Base-by-base conservation (phyloP, 2,888 invertebrate genomes). In the Campoplex capitator region DNA sequence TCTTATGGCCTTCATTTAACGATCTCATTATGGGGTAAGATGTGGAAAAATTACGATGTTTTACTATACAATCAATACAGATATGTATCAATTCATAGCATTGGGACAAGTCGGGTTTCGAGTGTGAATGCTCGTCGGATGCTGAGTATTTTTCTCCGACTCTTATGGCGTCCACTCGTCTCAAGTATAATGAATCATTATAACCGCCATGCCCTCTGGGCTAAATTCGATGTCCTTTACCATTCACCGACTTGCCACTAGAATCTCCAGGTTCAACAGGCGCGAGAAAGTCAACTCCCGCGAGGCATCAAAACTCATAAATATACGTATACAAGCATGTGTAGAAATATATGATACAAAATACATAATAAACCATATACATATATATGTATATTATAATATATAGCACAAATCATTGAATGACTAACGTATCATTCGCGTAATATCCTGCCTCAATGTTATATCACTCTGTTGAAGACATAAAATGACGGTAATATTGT, bases 271-370 rank as follows among this genome's bases (percentile, higher is more conserved):
- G 70, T 45, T 67, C 38, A 35, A 42, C 70, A 45, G 74, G 74
- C 83, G 83, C 83, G 83, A 83, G 86, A 86, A 86, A 86, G 86
- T 86, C 83, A 80, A 83, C 65, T 86, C 78, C 54, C 83, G 79
- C 65, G 79, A 83, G 86, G 86, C 86, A 83, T 79, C 83, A 54
- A 75, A 67, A 38, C 13, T 70, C 70, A 56, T 70, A 79, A 45
- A 58, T 54, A 32, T 38, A 48, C 38, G 13, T 32, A 77, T 18
- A 35, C 42, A 42, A 1, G 28, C 11, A 54, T 73, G 38, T 28
- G 11, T 18, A 9, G 8, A 56, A 8, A 42, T 6, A 42, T 42
- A 8, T 23, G 9, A 42, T 58, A 58, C 58, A 58, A 9, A 62
- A 32, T 62, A 62, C 32, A 62, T 58, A 13, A 28, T 75, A 23